Conservation (phyloP, 1,140 invertebrate species). For the Caerostris darwini region DNA sequence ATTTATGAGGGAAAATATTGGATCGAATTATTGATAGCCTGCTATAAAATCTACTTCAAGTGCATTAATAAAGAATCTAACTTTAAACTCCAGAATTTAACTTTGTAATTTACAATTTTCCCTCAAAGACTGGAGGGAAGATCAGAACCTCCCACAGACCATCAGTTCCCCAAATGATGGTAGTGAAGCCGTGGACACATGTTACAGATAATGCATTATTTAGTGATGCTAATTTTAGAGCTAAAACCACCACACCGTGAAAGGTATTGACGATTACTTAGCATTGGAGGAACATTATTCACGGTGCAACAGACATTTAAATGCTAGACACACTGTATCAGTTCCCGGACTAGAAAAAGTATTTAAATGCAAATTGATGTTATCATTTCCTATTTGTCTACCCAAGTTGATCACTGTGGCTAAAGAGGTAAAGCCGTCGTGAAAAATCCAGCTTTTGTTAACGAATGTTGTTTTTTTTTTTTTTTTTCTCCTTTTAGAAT, state of each 20-base stretch:
- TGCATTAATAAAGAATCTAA: too few species aligned
- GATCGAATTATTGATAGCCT: too few species aligned
- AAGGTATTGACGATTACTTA: neutral
- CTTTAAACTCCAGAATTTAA: too few species aligned
- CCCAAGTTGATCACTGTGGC: neutral
- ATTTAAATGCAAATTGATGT: neutral
- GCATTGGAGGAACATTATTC: neutral
- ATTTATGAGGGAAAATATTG: too few species aligned
- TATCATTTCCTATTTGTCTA: neutral
- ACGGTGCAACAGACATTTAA: neutral
- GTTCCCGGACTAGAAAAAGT: too few species aligned
- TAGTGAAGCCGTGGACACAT: neutral
- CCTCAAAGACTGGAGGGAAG: too few species aligned
- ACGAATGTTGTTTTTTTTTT: too few species aligned
- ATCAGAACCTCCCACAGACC: too few species aligned
- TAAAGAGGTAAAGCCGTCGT: neutral
- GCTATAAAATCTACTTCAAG: too few species aligned
- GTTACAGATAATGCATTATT: slow-evolving; percentile 42
- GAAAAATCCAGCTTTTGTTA: too few species aligned
- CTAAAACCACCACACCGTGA: neutral
- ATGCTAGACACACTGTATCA: neutral
- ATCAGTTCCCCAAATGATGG: neutral
- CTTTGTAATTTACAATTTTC: too few species aligned
- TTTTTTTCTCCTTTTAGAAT: too few species aligned
- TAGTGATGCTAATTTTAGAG: neutral